Evolutionary conservation across 2,797 vertebrate species (phyloP), one percentile per base, ranked within the genome.

Genomic region (Dermochelys coriacea): DNA sequence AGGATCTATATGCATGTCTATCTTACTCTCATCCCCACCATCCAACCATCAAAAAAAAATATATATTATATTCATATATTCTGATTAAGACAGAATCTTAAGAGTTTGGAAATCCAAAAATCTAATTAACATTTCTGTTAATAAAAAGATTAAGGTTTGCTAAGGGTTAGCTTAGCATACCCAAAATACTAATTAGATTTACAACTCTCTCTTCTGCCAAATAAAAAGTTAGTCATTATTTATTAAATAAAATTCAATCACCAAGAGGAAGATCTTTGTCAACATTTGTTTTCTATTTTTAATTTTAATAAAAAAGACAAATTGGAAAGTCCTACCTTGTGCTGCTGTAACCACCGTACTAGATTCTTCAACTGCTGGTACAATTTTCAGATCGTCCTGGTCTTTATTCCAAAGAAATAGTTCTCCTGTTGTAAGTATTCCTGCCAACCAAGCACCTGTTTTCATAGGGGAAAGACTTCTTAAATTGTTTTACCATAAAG

Each of bases 351-450:
- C 97, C 57, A 98, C 86, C 50, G 98, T 97, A 89, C 97, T 97
- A 85, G 99, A 97, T 82, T 98, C 98, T 93, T 98, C 97, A 0
- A 98, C 95, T 15, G 98, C 96, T 61, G 98, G 95, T 34, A 98
- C 96, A 31, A 95, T 99, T 98, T 99, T 99, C 88, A 99, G 95
- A 88, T 93, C 98, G 94, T 99, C 99, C 80, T 97, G 98, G 96
- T 99, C 99, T 96, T 98, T 99, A 98, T 99, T 99, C 99, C 99
- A 99, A 89, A 99, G 98, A 96, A 99, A 99, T 1, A 99, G 91
- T 27, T 99, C 99, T 88, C 99, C 99, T n/a, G 99, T 98, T 84
- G 94, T 68, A 93, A 99, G 97, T 50, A 99, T 68, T 49, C 99
- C 99, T 95, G 98, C 98, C 75, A 99, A 97, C 99, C 99, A 99